Conservation (phyloP, 2,888 invertebrate genomes). For the Metacarcinus magister region DNA sequence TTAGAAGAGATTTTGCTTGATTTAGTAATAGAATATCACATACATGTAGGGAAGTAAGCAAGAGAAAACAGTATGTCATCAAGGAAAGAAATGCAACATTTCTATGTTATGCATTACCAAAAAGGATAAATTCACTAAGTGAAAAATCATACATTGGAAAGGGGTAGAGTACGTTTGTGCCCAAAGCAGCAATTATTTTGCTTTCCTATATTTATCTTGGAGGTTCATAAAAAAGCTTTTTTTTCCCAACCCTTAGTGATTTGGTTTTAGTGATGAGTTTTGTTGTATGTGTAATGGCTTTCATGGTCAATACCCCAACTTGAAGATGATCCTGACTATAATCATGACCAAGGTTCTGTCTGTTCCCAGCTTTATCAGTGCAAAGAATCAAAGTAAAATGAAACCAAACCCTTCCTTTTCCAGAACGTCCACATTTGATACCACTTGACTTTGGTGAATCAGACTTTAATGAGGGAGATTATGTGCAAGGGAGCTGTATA, state of each 20-base stretch:
- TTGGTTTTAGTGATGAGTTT: constrained; percentile 7
- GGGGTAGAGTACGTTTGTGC: background rate
- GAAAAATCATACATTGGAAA: background rate
- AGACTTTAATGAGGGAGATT: constrained; percentile 83
- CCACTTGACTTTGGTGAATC: constrained; percentile 85
- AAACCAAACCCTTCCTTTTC: constrained; percentile 56
- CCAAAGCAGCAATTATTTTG: background rate
- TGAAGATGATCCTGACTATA: constrained; percentile 52
- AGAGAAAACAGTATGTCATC: background rate
- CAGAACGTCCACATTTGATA: constrained; percentile 90
- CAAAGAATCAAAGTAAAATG: background rate
- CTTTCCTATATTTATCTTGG: background rate
- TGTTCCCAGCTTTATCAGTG: background rate
- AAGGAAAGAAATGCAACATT: background rate
- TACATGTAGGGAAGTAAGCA: background rate
- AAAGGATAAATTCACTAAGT: background rate
- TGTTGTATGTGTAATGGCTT: constrained; percentile 32
- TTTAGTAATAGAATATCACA: background rate
- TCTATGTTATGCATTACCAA: background rate
- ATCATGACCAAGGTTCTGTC: constrained; percentile 16
- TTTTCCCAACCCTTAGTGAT: background rate
- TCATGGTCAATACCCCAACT: constrained; percentile 55
- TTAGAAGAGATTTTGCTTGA: constrained; percentile 35
- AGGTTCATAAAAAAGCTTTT: constrained; percentile 34
- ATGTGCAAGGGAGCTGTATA: constrained; percentile 84